phyloP scores from a whole-genome alignment of 2,113 vertebrate species.

The Chaetorhynchus papuensis region DNA sequence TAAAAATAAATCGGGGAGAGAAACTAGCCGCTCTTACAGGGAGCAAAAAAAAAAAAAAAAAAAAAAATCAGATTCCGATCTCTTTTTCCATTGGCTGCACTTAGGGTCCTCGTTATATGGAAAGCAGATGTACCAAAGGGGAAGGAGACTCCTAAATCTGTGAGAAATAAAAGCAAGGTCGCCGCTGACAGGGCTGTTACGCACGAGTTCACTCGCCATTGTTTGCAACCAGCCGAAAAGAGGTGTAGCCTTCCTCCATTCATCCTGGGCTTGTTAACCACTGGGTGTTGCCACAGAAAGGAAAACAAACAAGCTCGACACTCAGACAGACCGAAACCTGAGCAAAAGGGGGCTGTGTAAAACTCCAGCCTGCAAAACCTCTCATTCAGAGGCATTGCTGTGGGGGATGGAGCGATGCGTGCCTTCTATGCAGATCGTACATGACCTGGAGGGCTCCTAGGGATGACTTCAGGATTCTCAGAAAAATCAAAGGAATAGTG shows the following conservation, averaged over 20 bases:
- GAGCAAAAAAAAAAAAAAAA: background rate
- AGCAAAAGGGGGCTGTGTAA: background rate
- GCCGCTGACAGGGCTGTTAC: background rate
- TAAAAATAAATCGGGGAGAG: background rate
- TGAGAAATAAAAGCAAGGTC: background rate
- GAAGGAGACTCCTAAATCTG: background rate
- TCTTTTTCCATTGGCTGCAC: background rate
- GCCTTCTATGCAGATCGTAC: background rate
- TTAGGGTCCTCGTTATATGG: no score
- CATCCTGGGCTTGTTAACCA: background rate
- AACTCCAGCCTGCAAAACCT: background rate
- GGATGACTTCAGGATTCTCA: background rate
- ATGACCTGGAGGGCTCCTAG: background rate
- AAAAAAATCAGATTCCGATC: background rate
- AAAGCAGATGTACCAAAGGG: background rate
- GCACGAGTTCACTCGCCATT: background rate
- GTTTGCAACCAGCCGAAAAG: background rate
- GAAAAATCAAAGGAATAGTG: background rate
- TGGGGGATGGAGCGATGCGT: background rate
- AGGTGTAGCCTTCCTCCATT: background rate
- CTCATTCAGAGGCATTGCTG: background rate
- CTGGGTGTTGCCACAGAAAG: background rate
- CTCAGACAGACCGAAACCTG: background rate
- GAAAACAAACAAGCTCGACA: background rate
- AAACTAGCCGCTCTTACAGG: background rate